Evolutionary conservation across 2,113 vertebrate genomes (phyloP), one percentile per base, ranked within the genome.

Genomic region (Astur gentilis): DNA sequence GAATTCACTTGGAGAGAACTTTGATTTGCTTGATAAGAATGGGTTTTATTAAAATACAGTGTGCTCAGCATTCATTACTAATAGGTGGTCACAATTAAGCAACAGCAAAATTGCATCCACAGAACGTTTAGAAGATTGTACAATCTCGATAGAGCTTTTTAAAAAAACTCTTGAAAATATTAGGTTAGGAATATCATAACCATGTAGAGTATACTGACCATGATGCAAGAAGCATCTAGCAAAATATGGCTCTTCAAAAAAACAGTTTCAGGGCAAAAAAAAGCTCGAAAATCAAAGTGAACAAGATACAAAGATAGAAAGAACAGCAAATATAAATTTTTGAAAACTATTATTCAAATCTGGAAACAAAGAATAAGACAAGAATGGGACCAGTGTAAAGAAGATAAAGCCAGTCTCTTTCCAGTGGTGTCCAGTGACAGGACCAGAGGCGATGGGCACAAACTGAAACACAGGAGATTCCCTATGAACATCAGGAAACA

Each of bases 81-180:
- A n/a, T 26, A 76, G 3, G 15, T 29, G 7, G 7, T 82, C 22
- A 50, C 14, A 50, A 38, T 77, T 90, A 80, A 70, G 19, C 14
- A 90, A 75, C 3, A 58, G 4, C 15, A 78, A 60, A 80, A 77
- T 40, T 58, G 8, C 6, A 38, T 25, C 29, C 14, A 54, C 7
- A 60, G 32, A 66, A 52, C 0, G 4, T 54, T 75, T 67, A 72
- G n/a, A 78, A 77, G 50, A 71, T n/a, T 9, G 32, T 13, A 52
- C 2, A 10, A 60, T 31, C 12, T 13, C 2, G 38, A 60, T 0
- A 62, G 2, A 73, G 2, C 2, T 6, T 38, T 83, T 66, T 44
- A 18, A 0, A 52, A 58, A 85, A 89, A 13, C 3, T 49, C 31
- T 54, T 49, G 22, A 57, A 73, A 89, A 60, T 60, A 81, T 17